phyloP scores from a whole-genome alignment of 2,888 invertebrate genomes.

The Lottia gigantea region DNA sequence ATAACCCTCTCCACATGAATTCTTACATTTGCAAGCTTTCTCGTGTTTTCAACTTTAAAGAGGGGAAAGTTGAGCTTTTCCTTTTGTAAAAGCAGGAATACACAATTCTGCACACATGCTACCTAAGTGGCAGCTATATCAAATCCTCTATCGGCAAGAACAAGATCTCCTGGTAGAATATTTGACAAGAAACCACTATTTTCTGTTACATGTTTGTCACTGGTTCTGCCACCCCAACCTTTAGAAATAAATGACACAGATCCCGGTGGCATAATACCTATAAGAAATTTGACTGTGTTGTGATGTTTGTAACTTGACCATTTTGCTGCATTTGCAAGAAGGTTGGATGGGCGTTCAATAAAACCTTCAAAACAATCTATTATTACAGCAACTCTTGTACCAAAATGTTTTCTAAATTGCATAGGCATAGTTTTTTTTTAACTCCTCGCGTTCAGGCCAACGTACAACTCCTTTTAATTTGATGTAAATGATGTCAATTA shows the following conservation, averaged over 20 bases:
- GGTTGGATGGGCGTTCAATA: slow-evolving; percentile 31
- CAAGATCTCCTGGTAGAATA: slow-evolving; percentile 32
- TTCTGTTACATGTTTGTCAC: slow-evolving; percentile 46
- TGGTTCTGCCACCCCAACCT: slow-evolving; percentile 41
- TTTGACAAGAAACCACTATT: slow-evolving; percentile 32
- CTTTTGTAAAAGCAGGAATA: slow-evolving; percentile 37
- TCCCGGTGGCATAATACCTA: slow-evolving; percentile 45
- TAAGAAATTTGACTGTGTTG: slow-evolving; percentile 43
- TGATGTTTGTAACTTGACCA: slow-evolving; percentile 41
- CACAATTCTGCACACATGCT: slow-evolving; percentile 29
- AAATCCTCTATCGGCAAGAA: slow-evolving; percentile 40
- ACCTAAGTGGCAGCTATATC: slow-evolving; percentile 33
- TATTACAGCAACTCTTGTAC: slow-evolving; percentile 23
- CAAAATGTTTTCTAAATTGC: slow-evolving; percentile 20
- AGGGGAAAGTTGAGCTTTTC: slow-evolving; percentile 31
- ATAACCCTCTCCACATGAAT: slow-evolving; percentile 41
- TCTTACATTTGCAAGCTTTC: slow-evolving; percentile 33
- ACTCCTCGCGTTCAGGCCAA: slow-evolving; percentile 18
- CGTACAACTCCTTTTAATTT: not conserved
- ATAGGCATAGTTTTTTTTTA: slow-evolving; percentile 22
- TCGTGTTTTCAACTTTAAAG: slow-evolving; percentile 31
- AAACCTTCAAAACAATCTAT: slow-evolving; percentile 31
- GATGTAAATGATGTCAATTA: slow-evolving; percentile 3
- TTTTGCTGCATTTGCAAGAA: slow-evolving; percentile 35
- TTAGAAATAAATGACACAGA: slow-evolving; percentile 37